These are phyloP conservation scores for Lasioglossum villosulum DNA, from an alignment of 2,888 invertebrate genomes.

Conservation along the genomic window DNA sequence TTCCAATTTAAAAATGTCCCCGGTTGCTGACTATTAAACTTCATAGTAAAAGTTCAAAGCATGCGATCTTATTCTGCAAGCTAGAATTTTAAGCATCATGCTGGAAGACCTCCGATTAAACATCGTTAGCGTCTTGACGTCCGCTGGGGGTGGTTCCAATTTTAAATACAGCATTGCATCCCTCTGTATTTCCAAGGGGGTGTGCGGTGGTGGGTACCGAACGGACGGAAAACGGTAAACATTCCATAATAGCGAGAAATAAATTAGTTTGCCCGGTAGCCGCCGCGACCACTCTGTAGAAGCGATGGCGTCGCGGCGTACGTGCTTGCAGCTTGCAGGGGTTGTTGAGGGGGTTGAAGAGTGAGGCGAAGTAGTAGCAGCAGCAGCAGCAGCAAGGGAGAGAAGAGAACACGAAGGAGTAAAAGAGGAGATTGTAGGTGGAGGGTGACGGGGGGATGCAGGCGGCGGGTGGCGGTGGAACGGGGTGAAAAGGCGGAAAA, in stretches of 20 bases:
- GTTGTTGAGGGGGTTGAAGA: not conserved
- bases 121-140: not conserved
- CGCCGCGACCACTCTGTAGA: constrained; percentile 32
- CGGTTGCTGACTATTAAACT: not conserved
- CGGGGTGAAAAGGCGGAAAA: constrained; percentile 43
- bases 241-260: constrained; percentile 42
- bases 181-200: not conserved
- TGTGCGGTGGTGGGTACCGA: not conserved
- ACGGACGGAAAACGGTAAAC: constrained; percentile 20
- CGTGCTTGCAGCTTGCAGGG: not conserved
- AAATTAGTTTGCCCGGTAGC: constrained; percentile 47
- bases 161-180: constrained; percentile 8
- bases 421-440: not conserved
- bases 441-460: not conserved
- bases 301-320: constrained; percentile 56
- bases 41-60: not conserved
- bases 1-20: too few relatives aligned
- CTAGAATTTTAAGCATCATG: not conserved
- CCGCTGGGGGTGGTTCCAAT: not conserved
- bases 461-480: not conserved
- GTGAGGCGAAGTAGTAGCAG: not conserved
- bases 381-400: not conserved
- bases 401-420: constrained; percentile 2
- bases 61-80: not conserved
- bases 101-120: not conserved